These are phyloP conservation scores for Neodiprion virginianus DNA, from an alignment of 1,140 invertebrate genomes.

Conservation along the genomic window DNA sequence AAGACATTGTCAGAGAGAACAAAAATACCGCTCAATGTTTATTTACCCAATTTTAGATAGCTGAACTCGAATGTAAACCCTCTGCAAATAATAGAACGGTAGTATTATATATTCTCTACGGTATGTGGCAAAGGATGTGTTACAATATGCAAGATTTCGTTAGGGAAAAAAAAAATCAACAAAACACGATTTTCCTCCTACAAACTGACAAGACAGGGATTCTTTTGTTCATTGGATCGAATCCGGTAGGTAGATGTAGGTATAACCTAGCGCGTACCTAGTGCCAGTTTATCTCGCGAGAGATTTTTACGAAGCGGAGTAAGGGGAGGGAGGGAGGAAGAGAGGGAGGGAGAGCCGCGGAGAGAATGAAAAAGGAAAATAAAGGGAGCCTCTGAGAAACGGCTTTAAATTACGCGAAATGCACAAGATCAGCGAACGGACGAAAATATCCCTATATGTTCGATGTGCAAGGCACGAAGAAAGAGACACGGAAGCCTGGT, in stretches of 20 bases:
- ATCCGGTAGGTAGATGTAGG: background rate
- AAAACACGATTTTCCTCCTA: background rate
- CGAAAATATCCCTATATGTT: conserved; percentile 12
- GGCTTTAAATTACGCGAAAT: background rate
- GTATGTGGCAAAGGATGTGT: background rate
- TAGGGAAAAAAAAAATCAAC: background rate
- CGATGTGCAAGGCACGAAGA: conserved; percentile 1
- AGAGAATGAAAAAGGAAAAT: conserved; percentile 3
- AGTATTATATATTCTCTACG: background rate
- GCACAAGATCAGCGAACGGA: background rate
- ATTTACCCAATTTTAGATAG: background rate
- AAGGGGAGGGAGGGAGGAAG: conserved; percentile 29
- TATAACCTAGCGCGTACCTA: background rate
- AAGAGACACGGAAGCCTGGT: conserved; percentile 12
- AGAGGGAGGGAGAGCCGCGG: conserved; percentile 4
- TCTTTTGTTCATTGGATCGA: background rate
- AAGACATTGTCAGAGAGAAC: background rate
- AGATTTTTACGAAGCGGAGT: conserved; percentile 49
- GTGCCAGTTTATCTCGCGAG: background rate
- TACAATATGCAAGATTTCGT: background rate
- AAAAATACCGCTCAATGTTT: background rate
- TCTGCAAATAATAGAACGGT: background rate
- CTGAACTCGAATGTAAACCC: background rate
- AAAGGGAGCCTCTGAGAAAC: background rate
- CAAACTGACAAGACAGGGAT: no score